Percentiles rank a stretch among this genome's conserved stretches.
Conservation (phyloP, 1,140 invertebrate species). For the Drosophila baimaii region DNA sequence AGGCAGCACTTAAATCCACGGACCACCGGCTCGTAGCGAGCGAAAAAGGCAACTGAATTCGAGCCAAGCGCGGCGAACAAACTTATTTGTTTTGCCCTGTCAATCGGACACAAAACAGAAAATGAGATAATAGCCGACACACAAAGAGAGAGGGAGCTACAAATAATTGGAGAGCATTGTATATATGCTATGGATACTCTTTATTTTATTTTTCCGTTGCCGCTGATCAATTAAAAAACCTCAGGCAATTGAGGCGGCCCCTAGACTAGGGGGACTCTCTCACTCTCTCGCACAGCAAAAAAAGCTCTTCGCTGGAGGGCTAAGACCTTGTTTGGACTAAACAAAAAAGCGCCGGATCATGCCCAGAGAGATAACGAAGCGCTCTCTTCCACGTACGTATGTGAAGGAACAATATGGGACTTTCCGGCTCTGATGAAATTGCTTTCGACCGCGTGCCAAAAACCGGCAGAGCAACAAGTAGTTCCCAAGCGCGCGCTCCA, state of each 20-base stretch:
- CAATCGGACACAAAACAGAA: slow-evolving; percentile 25
- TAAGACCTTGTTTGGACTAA: slow-evolving; percentile 13
- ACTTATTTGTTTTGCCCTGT: slow-evolving; percentile 68
- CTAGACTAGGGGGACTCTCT: no score
- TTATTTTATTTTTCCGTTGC: neutral
- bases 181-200: slow-evolving; percentile 15
- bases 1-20: slow-evolving; percentile 12
- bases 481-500: neutral
- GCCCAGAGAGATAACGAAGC: slow-evolving; percentile 1
- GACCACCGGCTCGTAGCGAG: slow-evolving; percentile 62
- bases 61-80: slow-evolving; percentile 35
- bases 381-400: slow-evolving; percentile 4
- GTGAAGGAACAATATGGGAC: neutral
- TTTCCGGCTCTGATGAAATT: slow-evolving; percentile 43
- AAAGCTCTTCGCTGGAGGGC: slow-evolving; percentile 2
- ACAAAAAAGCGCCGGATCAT: slow-evolving; percentile 4
- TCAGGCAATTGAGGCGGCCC: neutral
- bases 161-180: slow-evolving; percentile 11
- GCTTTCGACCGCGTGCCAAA: slow-evolving; percentile 2
- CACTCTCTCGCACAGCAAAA: neutral
- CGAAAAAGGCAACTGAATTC: slow-evolving; percentile 67
- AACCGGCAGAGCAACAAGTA: neutral
- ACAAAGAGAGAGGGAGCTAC: neutral
- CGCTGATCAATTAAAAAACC: slow-evolving; percentile 26
- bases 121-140: slow-evolving; percentile 32